Percentiles rank a stretch among this genome's conserved stretches.
Conservation (phyloP, 2,113 vertebrate species). For the Hippoglossus stenolepis region DNA sequence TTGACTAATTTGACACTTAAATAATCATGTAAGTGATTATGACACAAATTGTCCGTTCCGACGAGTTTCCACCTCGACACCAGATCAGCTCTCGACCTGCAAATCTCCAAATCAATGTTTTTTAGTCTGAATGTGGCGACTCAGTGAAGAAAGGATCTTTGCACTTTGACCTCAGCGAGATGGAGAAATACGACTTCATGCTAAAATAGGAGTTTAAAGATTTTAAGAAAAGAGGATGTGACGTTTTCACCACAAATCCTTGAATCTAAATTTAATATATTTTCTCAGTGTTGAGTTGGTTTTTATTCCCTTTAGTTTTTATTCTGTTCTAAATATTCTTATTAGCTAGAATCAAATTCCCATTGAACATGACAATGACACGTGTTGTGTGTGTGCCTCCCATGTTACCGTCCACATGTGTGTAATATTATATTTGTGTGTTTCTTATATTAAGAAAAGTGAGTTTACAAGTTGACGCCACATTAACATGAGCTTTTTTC, state of each 20-base stretch:
- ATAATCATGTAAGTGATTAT: too few relatives aligned
- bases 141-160: neutral
- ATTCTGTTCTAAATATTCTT: too few relatives aligned
- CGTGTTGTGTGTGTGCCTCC: neutral
- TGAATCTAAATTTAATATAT: too few relatives aligned
- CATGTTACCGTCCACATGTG: neutral
- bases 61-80: too few relatives aligned
- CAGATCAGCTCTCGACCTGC: too few relatives aligned
- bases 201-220: too few relatives aligned
- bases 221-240: too few relatives aligned
- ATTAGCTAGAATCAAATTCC: neutral
- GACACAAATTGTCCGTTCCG: too few relatives aligned
- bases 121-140: too few relatives aligned
- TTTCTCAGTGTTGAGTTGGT: neutral
- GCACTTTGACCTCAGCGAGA: neutral
- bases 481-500: neutral
- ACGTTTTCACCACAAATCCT: too few relatives aligned
- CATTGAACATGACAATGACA: neutral
- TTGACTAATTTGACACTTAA: too few relatives aligned
- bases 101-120: neutral
- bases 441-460: conserved; percentile 85
- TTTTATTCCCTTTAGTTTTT: neutral
- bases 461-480: conserved; percentile 24
- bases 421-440: conserved; percentile 15
- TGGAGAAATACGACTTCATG: neutral